phyloP scores from a whole-genome alignment of 1,140 invertebrate species.

The Pseudobourletiella spinata region DNA sequence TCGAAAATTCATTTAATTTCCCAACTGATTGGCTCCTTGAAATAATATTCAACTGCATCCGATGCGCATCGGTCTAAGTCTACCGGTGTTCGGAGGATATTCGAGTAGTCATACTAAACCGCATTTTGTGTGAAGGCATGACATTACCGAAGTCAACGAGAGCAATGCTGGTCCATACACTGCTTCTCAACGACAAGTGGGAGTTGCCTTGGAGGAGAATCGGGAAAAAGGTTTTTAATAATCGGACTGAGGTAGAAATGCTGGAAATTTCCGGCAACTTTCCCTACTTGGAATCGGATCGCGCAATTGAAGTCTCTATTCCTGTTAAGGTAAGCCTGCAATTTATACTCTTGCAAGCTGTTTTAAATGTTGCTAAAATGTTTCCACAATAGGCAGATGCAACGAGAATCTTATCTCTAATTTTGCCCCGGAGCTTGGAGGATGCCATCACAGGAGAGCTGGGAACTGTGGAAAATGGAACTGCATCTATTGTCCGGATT shows the following conservation, averaged over 20 bases:
- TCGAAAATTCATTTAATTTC: too few species aligned
- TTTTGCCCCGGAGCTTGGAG: slow-evolving; percentile 7
- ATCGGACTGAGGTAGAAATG: slow-evolving; percentile 3
- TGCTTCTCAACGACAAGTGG: slow-evolving; percentile 1
- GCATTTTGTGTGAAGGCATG: too few species aligned
- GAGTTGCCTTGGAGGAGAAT: neutral
- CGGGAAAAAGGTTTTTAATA: neutral
- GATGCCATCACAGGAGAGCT: slow-evolving; percentile 2
- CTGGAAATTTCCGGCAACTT: slow-evolving; percentile 10
- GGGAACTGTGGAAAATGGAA: neutral
- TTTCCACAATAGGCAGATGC: slow-evolving; percentile 2
- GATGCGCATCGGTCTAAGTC: too few species aligned
- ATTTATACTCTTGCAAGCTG: neutral
- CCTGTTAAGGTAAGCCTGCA: slow-evolving; percentile 12
- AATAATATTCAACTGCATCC: too few species aligned
- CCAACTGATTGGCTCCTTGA: too few species aligned
- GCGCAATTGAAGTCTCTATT: slow-evolving; percentile 10
- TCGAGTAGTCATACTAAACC: too few species aligned
- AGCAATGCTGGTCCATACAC: slow-evolving; percentile 10
- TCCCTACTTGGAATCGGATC: slow-evolving; percentile 9
- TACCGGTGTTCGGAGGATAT: too few species aligned
- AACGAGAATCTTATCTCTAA: slow-evolving; percentile 1
- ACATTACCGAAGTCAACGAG: neutral
- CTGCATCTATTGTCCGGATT: neutral
- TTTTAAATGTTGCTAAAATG: neutral